Evolutionary conservation across 2,113 vertebrate species (phyloP), one percentile per base, ranked within the genome.

Genomic region (Melanerpes aurifrons): DNA sequence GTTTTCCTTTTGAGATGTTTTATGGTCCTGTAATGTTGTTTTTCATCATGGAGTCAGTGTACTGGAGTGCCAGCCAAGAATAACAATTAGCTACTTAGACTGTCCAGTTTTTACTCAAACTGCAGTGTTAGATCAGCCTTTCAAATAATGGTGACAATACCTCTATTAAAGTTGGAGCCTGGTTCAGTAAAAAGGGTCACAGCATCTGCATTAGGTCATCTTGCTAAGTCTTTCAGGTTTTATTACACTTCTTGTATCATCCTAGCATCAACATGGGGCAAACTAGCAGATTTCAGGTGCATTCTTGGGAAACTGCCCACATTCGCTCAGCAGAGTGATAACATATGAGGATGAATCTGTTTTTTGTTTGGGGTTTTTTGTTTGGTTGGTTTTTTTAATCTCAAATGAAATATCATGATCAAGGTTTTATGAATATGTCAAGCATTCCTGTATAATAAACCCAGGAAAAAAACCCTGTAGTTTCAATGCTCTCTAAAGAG

Each of bases 71-170:
- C 62, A 94, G 95, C 95, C 94, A 97, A 97, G 94, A 98, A 97
- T 93, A 97, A 95, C 94, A 96, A 95, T 95, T 94, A 96, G 47
- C 64, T 97, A 94, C 94, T 96, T 95, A 95, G 85, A 81, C 92
- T 95, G 94, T 93, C 87, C 75, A 66, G 86, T 75, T 96, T 86
- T 94, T 84, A 63, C 43, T 92, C 4, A 5, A 94, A 64, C 76
- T 70, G 29, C 70, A 70, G 67, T 78, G 86, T 92, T 93, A 94
- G 75, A 92, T 94, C 82, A 89, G 76, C 82, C 63, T 91, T 94
- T 95, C 81, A 93, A 93, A 92, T 87, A 91, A 71, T 79, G 76
- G 82, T 86, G 91, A 91, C 92, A 96, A 94, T 82, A 90, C 58
- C 79, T 93, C 91, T 78, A 77, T 86, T 92, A 91, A 95, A 89